These are phyloP conservation scores for Pseudolycoriella hygida DNA, from an alignment of 2,888 invertebrate genomes.

Conservation along the genomic window DNA sequence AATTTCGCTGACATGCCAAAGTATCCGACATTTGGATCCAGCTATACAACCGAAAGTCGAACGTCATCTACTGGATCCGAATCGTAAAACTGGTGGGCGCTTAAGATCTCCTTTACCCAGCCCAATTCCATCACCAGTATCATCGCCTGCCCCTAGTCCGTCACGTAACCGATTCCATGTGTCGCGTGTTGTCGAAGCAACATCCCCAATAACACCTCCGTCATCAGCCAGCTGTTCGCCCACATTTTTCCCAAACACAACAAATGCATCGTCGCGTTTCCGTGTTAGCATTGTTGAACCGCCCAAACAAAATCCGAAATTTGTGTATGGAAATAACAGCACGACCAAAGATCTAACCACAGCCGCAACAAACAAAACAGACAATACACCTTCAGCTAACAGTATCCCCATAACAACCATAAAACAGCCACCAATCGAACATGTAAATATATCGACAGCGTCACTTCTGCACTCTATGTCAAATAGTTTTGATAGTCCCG, in stretches of 20 bases:
- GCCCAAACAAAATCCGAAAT: slow-evolving; percentile 3
- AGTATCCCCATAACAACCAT: neutral
- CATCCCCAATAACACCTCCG: slow-evolving; percentile 22
- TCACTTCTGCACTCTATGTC: neutral
- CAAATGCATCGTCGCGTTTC: slow-evolving; percentile 10
- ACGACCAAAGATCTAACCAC: neutral
- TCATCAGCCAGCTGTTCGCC: slow-evolving; percentile 12
- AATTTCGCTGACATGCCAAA: slow-evolving; percentile 56
- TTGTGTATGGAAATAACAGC: slow-evolving; percentile 2
- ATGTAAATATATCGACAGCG: neutral
- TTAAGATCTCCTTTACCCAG: slow-evolving; percentile 48
- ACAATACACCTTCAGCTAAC: neutral
- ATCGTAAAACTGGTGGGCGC: slow-evolving; percentile 28
- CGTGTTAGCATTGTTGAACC: slow-evolving; percentile 12
- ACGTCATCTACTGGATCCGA: slow-evolving; percentile 16
- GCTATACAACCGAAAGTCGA: slow-evolving; percentile 8
- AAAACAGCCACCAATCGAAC: neutral
- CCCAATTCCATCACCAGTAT: slow-evolving; percentile 45
- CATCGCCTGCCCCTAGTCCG: slow-evolving; percentile 44
- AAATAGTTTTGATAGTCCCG: slow-evolving; percentile 32
- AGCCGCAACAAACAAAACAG: neutral
- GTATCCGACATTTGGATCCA: slow-evolving; percentile 28
- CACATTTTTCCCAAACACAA: slow-evolving; percentile 1
- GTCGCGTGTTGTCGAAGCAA: slow-evolving; percentile 24
- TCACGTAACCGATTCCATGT: slow-evolving; percentile 29